These are phyloP conservation scores for Oryzias curvinotus DNA, from an alignment of 2,113 vertebrate genomes.

Conservation along the genomic window DNA sequence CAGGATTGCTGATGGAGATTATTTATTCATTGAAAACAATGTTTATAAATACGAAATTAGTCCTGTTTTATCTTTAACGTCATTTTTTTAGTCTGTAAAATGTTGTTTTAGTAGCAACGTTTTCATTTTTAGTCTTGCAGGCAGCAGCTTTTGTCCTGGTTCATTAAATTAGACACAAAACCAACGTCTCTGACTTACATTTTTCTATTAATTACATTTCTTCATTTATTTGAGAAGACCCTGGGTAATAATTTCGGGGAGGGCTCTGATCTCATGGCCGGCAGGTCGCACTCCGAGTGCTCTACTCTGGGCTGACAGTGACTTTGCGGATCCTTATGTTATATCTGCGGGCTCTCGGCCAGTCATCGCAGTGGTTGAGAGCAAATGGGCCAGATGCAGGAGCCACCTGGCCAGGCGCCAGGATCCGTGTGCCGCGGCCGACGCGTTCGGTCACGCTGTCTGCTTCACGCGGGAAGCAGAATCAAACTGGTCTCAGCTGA, in stretches of 20 bases:
- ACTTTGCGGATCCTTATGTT: constrained; percentile 54
- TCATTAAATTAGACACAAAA: too few relatives aligned
- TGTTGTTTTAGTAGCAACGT: too few relatives aligned
- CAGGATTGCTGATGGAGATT: too few relatives aligned
- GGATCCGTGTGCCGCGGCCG: constrained; percentile 53
- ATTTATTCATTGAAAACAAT: too few relatives aligned
- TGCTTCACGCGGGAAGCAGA: constrained; percentile 23
- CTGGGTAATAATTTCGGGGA: neutral
- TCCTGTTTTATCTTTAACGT: too few relatives aligned
- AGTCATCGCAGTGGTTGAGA: constrained; percentile 63
- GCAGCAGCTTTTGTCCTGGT: too few relatives aligned
- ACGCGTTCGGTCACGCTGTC: constrained; percentile 43
- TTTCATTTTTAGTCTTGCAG: too few relatives aligned
- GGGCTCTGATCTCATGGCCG: constrained; percentile 1
- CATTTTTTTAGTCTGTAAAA: too few relatives aligned
- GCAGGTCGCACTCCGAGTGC: constrained; percentile 20
- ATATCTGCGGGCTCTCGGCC: constrained; percentile 63
- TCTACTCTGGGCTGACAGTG: constrained; percentile 42
- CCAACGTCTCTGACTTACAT: too few relatives aligned
- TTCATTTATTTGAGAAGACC: neutral
- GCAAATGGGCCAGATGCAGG: constrained; percentile 69
- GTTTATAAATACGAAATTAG: too few relatives aligned
- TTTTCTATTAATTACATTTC: neutral
- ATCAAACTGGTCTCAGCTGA: constrained; percentile 34
- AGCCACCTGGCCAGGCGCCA: constrained; percentile 61